A percentile compares a stretch with the other conserved stretches of the same genome.
These are phyloP conservation scores for Pachypanchax playfairii DNA, from an alignment of 2,113 vertebrate genomes.

Conservation along the genomic window DNA sequence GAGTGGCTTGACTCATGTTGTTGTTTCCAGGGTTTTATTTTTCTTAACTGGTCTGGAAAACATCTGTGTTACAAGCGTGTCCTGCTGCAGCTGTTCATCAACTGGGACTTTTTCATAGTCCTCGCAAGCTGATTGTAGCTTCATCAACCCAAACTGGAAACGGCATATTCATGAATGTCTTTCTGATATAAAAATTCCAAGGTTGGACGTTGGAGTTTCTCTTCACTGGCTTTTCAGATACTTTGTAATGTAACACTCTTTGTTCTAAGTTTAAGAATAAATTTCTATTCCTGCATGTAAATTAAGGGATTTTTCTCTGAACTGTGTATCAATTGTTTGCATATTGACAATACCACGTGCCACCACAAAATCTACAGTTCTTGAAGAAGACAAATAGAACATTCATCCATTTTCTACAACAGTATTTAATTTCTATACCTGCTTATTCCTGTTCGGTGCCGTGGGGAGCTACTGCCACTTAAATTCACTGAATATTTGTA, in stretches of 20 bases:
- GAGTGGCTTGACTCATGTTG: slow-evolving; percentile 48
- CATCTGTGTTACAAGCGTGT: slow-evolving; percentile 44
- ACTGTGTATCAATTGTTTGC: no score
- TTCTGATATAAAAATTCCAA: slow-evolving; percentile 10
- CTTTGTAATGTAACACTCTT: neutral
- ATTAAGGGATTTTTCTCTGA: no score
- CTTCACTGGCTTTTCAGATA: no score
- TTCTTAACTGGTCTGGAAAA: slow-evolving; percentile 40
- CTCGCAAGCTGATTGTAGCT: neutral
- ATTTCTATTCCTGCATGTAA: neutral
- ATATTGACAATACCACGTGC: no score
- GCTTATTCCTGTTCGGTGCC: no score
- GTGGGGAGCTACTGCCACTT: neutral
- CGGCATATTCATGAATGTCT: slow-evolving; percentile 9
- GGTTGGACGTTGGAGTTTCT: neutral
- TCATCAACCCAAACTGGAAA: slow-evolving; percentile 27
- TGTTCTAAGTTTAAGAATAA: neutral
- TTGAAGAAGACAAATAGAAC: no score
- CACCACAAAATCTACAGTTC: no score
- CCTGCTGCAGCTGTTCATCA: slow-evolving; percentile 29
- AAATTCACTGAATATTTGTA: neutral
- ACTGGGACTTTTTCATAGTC: slow-evolving; percentile 40
- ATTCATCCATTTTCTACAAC: no score
- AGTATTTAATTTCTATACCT: no score
- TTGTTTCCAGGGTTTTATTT: slow-evolving; percentile 56